Base-by-base conservation (phyloP, 2,888 invertebrate species). In the Spisula solida region DNA sequence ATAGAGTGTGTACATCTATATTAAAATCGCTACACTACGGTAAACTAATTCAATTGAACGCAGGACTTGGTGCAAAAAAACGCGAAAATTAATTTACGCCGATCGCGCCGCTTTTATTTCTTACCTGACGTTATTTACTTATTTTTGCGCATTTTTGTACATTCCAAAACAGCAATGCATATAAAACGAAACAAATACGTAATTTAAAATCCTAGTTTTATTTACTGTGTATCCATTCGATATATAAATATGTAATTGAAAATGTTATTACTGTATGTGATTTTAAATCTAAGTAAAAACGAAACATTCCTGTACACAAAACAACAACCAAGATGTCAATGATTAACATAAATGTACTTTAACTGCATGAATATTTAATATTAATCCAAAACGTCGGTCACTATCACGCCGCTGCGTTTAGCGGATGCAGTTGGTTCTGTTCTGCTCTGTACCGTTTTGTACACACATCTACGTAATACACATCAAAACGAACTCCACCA, bases 1-100 rank as follows among this genome's bases (percentile, higher is more conserved):
- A 79, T 82, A 75, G 10, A 80, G 51, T 29, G 81, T 75, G 85
- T 84, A 89, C 85, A 87, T 89, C 89, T 89, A 87, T 84, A 89
- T 89, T 85, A 89, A 85, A 70, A 29, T 20, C 48, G 75, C 83
- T 83, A 70, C 48, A 75, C 10, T n/a, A 31, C 31, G 31, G 79
- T 70, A 47, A 66, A 41, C 51, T 51, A 70, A 51, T 83, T 75
- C 51, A 75, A 51, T 70, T 14, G 47, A 83, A n/a, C n/a, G 31
- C 14, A 12, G 34, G 8, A 31, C 75, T 34, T 8, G 34, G 75
- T 18, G 34, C 34, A 75, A 34, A 70, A 75, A 41, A 75, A 34
- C 75, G 14, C 18, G 31, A 75, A 75, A 75, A 34, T 75, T 75
- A 75, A 75, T 75, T 75, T 75, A 75, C 75, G 75, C 16, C 75